Evolutionary conservation across 2,113 vertebrate species (phyloP), one percentile per base, ranked within the genome.

Genomic region (Atlantisia rogersi): DNA sequence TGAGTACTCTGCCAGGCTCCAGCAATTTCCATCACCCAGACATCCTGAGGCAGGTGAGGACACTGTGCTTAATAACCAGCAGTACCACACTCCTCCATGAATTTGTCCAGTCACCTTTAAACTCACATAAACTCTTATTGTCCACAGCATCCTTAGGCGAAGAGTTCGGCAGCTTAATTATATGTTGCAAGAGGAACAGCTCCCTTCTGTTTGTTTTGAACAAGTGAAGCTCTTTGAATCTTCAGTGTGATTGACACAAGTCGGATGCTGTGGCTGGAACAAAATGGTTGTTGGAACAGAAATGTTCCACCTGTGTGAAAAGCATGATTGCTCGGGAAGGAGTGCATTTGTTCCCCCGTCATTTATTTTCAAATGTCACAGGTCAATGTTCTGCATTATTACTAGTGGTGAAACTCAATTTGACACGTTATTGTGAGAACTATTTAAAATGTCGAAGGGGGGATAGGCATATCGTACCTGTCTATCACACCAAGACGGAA

Each of bases 311-410:
- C 83, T 64, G 42, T 87, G 62, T 70, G 91, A 93, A 95, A 95
- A 95, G 60, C 29, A 1, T 67, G 73, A 90, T 86, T 87, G 64
- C 73, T 78, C 0, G 0, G 46, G 46, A 91, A 69, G 2, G 15
- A 96, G 83, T 39, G 53, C 12, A 2, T 91, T 75, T 95, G 62
- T 86, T 93, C 83, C 75, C 73, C 83, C 0, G 0, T 89, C 80
- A 65, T 91, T 92, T 94, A 84, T 86, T 95, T 91, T 89, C 83
- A 94, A 86, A 92, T 89, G 95, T 84, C 94, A 95, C 93, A 92
- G 95, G 96, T 95, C 95, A 95, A 50, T 71, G 93, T 89, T 96
- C 91, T 94, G 93, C 89, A 44, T 95, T 95, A 92, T 84, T 92
- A 92, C 81, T 62, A 53, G 74, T n/a, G 69, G 65, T 82, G 77